Evolutionary conservation across 1,140 invertebrate genomes (phyloP).

Genomic region (Nymphalis io): DNA sequence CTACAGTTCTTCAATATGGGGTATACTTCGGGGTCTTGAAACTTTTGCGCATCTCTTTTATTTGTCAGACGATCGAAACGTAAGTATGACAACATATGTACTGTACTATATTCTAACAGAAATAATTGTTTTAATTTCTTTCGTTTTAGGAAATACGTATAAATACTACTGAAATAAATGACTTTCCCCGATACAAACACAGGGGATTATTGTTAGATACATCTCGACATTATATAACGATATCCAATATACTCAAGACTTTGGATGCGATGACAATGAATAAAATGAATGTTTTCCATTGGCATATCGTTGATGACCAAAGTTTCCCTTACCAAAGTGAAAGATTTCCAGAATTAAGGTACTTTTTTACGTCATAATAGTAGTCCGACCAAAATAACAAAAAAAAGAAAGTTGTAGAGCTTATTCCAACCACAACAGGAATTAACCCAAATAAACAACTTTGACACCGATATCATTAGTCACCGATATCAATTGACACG

Average conservation of each 20-base stretch:
- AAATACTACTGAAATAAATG: constrained; percentile 67
- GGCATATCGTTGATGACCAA: constrained; percentile 96
- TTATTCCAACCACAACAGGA: too few relatives aligned
- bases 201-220: constrained; percentile 92
- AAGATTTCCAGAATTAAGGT: constrained; percentile 88
- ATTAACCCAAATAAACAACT: too few relatives aligned
- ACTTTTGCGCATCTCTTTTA: constrained; percentile 88
- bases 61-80: constrained; percentile 61
- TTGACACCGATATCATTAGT: too few relatives aligned
- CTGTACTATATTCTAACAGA: not conserved
- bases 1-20: constrained; percentile 85
- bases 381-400: too few relatives aligned
- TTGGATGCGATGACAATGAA: constrained; percentile 93
- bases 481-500: too few relatives aligned
- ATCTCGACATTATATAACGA: constrained; percentile 88
- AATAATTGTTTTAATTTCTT: not conserved
- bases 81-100: constrained; percentile 39
- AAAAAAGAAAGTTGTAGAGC: too few relatives aligned
- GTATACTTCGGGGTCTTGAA: constrained; percentile 88
- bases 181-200: constrained; percentile 88
- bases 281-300: constrained; percentile 96
- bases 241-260: constrained; percentile 84
- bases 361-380: too few relatives aligned
- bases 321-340: constrained; percentile 93
- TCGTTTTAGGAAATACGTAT: constrained; percentile 53